Evolutionary conservation across 1,140 invertebrate species (phyloP).

Genomic region (Eumaeus atala): DNA sequence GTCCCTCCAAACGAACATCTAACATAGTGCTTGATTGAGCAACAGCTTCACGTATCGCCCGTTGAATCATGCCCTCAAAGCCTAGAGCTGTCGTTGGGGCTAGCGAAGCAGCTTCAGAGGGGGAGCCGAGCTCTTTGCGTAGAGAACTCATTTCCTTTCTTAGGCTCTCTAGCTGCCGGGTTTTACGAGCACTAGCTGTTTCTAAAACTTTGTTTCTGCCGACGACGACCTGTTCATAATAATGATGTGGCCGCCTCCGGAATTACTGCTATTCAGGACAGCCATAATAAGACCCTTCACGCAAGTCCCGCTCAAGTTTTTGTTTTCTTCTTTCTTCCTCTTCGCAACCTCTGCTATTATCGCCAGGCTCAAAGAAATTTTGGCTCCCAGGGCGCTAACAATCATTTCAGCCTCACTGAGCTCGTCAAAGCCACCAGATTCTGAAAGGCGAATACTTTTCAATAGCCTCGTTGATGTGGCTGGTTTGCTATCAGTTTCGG

Average conservation of each 20-base stretch:
- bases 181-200: background rate
- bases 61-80: background rate
- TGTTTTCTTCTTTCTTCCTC: too few relatives aligned
- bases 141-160: too few relatives aligned
- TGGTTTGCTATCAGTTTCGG: too few relatives aligned
- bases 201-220: background rate
- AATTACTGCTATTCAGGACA: background rate
- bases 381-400: background rate
- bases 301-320: conserved; percentile 4
- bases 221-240: background rate
- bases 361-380: background rate
- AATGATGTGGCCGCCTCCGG: background rate
- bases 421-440: too few relatives aligned
- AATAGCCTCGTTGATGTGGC: too few relatives aligned
- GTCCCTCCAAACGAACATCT: background rate
- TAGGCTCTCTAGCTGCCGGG: background rate
- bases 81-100: too few relatives aligned
- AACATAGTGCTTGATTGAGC: background rate
- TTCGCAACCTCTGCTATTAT: background rate
- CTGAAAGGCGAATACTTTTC: too few relatives aligned
- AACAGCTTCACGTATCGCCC: background rate
- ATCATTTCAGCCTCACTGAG: background rate
- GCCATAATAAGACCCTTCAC: background rate
- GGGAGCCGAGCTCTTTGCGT: too few relatives aligned
- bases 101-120: too few relatives aligned